phyloP scores from a whole-genome alignment of 2,113 vertebrate species.

The Dromas ardeola region DNA sequence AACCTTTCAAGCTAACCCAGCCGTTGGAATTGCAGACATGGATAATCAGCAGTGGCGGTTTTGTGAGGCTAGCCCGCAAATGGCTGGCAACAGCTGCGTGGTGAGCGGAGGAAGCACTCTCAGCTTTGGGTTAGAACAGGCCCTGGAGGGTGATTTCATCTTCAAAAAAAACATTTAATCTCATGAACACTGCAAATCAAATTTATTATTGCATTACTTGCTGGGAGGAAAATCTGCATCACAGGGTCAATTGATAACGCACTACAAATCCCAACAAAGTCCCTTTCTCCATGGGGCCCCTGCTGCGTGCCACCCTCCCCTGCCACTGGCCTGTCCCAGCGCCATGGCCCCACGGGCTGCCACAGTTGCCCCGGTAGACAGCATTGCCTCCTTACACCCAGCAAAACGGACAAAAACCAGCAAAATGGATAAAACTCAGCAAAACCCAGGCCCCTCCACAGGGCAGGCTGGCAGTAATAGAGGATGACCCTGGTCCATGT shows the following conservation, averaged over 20 bases:
- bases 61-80: conserved; percentile 74
- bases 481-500: fast-evolving
- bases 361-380: not conserved
- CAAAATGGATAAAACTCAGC: not conserved
- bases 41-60: conserved; percentile 67
- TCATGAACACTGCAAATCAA: conserved; percentile 70
- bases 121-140: conserved; percentile 72
- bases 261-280: conserved; percentile 29
- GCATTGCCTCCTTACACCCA: not conserved
- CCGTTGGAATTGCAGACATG: conserved; percentile 15
- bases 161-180: conserved; percentile 76
- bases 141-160: conserved; percentile 77
- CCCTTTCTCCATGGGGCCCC: not conserved
- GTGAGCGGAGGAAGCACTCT: conserved; percentile 61
- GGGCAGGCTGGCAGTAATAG: not conserved
- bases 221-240: conserved; percentile 62
- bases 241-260: conserved; percentile 10
- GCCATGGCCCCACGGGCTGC: not conserved
- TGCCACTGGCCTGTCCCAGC: not conserved
- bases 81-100: conserved; percentile 68
- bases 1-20: conserved; percentile 13
- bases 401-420: not conserved
- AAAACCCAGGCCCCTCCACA: not conserved
- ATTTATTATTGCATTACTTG: conserved; percentile 77
- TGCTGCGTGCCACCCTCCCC: fast-evolving